phyloP scores from a whole-genome alignment of 1,140 invertebrate species.

The Conopomorpha cramerella region DNA sequence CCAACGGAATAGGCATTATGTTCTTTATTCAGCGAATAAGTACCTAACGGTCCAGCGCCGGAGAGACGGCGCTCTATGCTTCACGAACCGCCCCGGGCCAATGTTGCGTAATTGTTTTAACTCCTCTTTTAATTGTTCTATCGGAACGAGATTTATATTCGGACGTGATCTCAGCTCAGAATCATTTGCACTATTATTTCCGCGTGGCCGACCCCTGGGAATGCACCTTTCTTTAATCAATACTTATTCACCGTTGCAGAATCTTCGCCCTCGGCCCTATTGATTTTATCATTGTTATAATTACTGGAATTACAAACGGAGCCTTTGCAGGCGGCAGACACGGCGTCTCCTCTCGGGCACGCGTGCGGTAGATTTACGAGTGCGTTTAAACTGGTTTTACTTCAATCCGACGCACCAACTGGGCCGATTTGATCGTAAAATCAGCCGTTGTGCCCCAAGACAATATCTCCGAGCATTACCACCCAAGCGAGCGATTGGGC shows the following conservation, averaged over 20 bases:
- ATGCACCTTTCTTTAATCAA: constrained; percentile 15
- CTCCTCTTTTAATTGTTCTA: constrained; percentile 60
- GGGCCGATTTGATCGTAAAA: constrained; percentile 47
- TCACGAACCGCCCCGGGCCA: constrained; percentile 40
- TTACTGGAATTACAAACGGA: no score
- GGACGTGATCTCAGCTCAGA: constrained; percentile 47
- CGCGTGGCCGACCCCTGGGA: constrained; percentile 34
- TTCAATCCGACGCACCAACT: constrained; percentile 31
- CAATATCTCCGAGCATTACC: constrained; percentile 35
- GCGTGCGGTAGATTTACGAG: constrained; percentile 39
- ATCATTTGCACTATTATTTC: constrained; percentile 52
- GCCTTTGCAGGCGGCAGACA: no score
- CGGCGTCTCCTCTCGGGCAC: constrained; percentile 33
- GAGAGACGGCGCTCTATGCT: constrained; percentile 3
- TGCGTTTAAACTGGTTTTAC: constrained; percentile 51
- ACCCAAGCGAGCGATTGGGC: constrained; percentile 23
- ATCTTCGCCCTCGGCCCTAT: no score
- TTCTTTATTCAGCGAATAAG: background rate
- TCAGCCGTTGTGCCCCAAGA: constrained; percentile 34
- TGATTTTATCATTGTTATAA: no score
- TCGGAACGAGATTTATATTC: constrained; percentile 49
- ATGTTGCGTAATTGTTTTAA: constrained; percentile 57
- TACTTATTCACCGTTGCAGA: no score
- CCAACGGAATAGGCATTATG: no score
- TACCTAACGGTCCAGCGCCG: background rate